These are phyloP conservation scores for Gobionotothen gibberifrons DNA, from an alignment of 2,797 vertebrate genomes.

Conservation along the genomic window DNA sequence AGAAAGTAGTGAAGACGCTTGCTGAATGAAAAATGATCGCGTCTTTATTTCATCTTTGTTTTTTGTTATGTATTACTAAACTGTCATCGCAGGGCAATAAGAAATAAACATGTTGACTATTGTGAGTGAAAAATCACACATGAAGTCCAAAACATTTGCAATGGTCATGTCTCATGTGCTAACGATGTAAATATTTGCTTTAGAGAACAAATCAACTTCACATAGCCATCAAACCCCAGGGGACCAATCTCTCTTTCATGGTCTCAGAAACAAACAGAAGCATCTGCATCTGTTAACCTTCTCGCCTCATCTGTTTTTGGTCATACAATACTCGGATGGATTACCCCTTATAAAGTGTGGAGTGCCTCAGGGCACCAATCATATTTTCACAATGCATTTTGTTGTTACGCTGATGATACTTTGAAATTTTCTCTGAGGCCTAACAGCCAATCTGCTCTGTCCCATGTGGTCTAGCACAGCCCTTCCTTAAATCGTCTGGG, in stretches of 20 bases:
- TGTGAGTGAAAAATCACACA: background rate
- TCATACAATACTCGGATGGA: conserved; percentile 1
- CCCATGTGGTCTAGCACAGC: background rate
- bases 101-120: background rate
- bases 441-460: background rate
- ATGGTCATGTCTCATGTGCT: background rate
- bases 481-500: too few relatives aligned
- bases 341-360: background rate
- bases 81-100: background rate
- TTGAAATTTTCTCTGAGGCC: background rate
- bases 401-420: background rate
- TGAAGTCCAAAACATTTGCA: background rate
- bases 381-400: background rate
- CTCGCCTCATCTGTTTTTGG: conserved; percentile 25
- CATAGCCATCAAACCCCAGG: conserved; percentile 4
- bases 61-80: background rate
- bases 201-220: conserved; percentile 27
- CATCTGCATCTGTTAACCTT: conserved; percentile 42
- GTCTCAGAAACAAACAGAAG: conserved; percentile 40
- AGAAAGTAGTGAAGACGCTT: background rate
- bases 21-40: background rate
- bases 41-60: background rate
- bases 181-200: conserved; percentile 9
- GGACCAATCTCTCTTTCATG: conserved; percentile 17
- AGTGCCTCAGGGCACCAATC: conserved; percentile 27